Conservation (phyloP, 2,888 invertebrate species). For the Protodeltote pygarga region DNA sequence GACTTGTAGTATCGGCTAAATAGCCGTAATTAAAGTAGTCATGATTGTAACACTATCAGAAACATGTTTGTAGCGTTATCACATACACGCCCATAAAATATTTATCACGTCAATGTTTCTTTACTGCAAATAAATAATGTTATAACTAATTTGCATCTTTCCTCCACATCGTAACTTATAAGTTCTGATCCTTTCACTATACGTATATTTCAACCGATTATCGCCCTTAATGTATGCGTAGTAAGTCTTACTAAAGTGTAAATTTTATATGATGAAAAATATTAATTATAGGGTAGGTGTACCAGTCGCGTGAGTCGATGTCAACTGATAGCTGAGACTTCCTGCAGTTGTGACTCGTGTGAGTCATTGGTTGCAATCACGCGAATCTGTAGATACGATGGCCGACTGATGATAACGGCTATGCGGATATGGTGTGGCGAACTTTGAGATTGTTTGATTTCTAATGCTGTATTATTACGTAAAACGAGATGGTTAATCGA, state of each 20-base stretch:
- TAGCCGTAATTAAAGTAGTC: slow-evolving; percentile 30
- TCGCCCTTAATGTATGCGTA: slow-evolving; percentile 23
- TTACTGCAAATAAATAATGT: slow-evolving; percentile 46
- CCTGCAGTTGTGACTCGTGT: slow-evolving; percentile 45
- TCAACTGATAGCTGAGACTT: slow-evolving; percentile 50
- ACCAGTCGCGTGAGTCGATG: slow-evolving; percentile 54
- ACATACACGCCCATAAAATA: slow-evolving; percentile 34
- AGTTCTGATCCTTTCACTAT: slow-evolving; percentile 40
- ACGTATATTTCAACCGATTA: slow-evolving; percentile 22
- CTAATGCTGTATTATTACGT: slow-evolving; percentile 44
- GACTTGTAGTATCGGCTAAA: slow-evolving; percentile 9
- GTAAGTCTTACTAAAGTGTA: slow-evolving; percentile 25
- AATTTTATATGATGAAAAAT: slow-evolving; percentile 40
- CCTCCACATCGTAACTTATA: slow-evolving; percentile 48
- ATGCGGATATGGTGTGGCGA: slow-evolving; percentile 37
- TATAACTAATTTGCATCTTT: slow-evolving; percentile 62
- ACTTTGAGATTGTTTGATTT: slow-evolving; percentile 45
- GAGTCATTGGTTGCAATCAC: slow-evolving; percentile 55
- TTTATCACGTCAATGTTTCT: slow-evolving; percentile 30
- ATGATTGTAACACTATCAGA: slow-evolving; percentile 20
- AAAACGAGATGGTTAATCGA: slow-evolving; percentile 33
- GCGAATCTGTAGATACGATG: slow-evolving; percentile 52
- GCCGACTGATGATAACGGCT: slow-evolving; percentile 44
- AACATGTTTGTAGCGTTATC: slow-evolving; percentile 23
- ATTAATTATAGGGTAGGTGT: slow-evolving; percentile 44